Percentiles rank a stretch among this genome's conserved stretches.
phyloP scores from a whole-genome alignment of 2,888 invertebrate genomes.

The Homarus gammarus region DNA sequence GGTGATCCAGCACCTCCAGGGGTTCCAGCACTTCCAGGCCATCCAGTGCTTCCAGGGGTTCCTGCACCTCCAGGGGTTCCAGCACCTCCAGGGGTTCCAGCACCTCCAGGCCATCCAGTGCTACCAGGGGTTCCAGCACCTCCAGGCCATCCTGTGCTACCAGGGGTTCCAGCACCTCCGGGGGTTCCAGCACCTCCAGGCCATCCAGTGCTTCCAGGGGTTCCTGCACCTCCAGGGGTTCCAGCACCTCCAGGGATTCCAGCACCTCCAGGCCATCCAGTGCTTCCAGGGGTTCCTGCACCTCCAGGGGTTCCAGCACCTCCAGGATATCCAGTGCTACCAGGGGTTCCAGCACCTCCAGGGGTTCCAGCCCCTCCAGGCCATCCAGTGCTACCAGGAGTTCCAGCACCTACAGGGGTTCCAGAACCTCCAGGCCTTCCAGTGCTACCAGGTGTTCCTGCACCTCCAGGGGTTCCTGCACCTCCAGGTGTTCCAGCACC shows the following conservation, averaged over 20 bases:
- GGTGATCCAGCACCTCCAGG: neutral
- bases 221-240: constrained; percentile 6
- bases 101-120: neutral
- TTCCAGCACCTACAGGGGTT: neutral
- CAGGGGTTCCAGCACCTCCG: neutral
- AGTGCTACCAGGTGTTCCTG: no score
- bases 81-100: neutral
- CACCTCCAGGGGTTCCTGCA: neutral
- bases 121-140: no score
- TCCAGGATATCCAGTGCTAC: constrained; percentile 12
- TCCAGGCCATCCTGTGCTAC: neutral
- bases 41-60: neutral
- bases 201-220: neutral
- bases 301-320: neutral
- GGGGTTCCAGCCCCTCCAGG: neutral
- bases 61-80: neutral
- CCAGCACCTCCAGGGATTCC: neutral
- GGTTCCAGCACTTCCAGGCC: neutral
- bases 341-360: neutral
- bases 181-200: neutral
- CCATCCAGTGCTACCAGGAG: neutral
- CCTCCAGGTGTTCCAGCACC: neutral
- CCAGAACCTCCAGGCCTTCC: neutral
- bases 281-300: neutral
- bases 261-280: neutral